Evolutionary conservation across 2,888 invertebrate species (phyloP), one percentile per base, ranked within the genome.

Genomic region (Peribatodes rhomboidaria): DNA sequence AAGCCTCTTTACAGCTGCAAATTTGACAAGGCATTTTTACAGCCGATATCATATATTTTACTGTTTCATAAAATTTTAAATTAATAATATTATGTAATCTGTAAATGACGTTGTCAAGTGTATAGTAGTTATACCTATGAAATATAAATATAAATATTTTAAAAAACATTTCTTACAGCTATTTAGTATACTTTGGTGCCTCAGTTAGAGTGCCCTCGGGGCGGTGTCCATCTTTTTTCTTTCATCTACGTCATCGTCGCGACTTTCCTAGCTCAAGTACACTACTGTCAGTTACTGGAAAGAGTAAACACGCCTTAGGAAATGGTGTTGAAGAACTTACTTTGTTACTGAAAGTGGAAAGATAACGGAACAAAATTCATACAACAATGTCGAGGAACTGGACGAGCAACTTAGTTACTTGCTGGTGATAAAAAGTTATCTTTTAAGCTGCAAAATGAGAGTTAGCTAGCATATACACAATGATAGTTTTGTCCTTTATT

Each of bases 231-330:
- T 14, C n/a, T n/a, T 39, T 44, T 46, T 27, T 46, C n/a, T 22
- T 46, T 46, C 13, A 2, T 42, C 42, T 11, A 11, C 11, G 11
- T 20, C 10, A 9, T 20, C 20, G 18, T 20, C 1, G 46, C 35
- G 46, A 46, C 60, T 62, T 42, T 49, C 54, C 49, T 31, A 49
- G 55, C 62, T 55, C 49, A 63, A 65, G 49, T 58, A 67, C 53
- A 49, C 56, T 50, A 55, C 61, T 63, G 59, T 61, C 64, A 68
- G 71, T 62, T 64, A 69, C 69, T 57, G 57, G 61, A 61, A 33
- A 57, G 33, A 61, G 53, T 66, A 61, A 66, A 64, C 61, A 64
- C 31, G 50, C 60, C 49, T 66, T 59, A 41, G 18, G 41, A 61
- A 61, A 65, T 59, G 49, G 54, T 27, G 20, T 59, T 60, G 35